Evolutionary conservation across 2,797 vertebrate genomes (phyloP), one percentile per base, ranked within the genome.

Genomic region (Pantherophis vulpinus): DNA sequence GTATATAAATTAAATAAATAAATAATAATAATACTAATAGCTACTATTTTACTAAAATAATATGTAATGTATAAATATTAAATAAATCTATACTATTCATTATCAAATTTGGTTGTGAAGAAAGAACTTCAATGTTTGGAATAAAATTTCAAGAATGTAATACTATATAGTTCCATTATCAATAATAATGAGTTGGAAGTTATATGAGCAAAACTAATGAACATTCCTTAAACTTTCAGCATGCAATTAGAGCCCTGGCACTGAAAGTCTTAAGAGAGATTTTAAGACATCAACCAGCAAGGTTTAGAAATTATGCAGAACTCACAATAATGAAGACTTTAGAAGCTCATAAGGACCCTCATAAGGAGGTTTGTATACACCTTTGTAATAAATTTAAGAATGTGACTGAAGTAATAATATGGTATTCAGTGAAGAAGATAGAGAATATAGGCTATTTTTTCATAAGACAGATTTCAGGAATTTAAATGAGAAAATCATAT

Each of bases 291-390:
- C 99, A 99, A 96, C 99, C 99, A 63, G 98, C 98, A 97, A 98
- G 99, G 97, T 99, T 99, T 97, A 99, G 99, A 97, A 99, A 99
- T 97, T 99, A 99, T 2, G 99, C 99, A 93, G 99, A 99, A 93
- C 98, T 99, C 94, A 99, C 99, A 87, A 99, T 99, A 95, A 99
- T 99, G 99, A 99, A 99, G 97, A 98, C 99, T 0, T 97, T 99
- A 97, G 99, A 99, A 98, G 98, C 99, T 25, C 99, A 99, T 97
- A 99, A 99, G 97, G 99, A 99, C 96, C 98, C 98, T 92, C 99
- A 99, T 97, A 99, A 99, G 95, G 99, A 99, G 98, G 99, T 99
- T 94, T 32, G 95, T 94, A 93, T 93, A 37, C 29, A n/a, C 0
- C 86, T 63, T 0, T 60, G 0, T 90, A 29, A 55, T 91, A 32